These are phyloP conservation scores for Carduelis carduelis DNA, from an alignment of 2,797 vertebrate genomes.

Conservation along the genomic window DNA sequence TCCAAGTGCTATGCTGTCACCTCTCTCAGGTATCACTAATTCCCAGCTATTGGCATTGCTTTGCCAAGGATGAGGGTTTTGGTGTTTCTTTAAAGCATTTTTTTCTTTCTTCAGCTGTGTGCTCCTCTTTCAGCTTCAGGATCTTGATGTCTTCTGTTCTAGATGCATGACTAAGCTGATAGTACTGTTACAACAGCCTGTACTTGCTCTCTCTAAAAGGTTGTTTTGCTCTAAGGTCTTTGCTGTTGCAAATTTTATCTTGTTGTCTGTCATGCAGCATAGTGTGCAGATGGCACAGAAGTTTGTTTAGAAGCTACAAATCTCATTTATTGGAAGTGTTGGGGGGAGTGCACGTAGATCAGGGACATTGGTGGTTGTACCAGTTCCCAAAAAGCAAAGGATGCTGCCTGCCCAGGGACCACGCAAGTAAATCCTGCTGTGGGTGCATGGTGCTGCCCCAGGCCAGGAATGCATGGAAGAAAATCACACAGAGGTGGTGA, in stretches of 20 bases:
- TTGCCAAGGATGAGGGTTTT: background rate
- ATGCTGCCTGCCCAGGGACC: background rate
- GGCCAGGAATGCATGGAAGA: background rate
- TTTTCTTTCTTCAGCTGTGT: background rate
- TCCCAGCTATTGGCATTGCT: background rate
- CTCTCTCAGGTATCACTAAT: background rate
- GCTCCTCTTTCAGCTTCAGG: background rate
- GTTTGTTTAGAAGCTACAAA: background rate
- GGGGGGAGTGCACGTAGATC: background rate
- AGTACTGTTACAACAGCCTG: background rate
- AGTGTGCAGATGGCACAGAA: constrained; percentile 4
- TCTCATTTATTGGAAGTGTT: background rate
- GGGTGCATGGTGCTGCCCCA: background rate
- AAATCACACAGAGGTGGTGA: background rate
- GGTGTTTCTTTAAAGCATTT: background rate
- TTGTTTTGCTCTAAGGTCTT: constrained; percentile 19
- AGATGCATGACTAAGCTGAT: constrained; percentile 1
- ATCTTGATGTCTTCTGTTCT: background rate
- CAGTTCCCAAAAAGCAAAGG: background rate
- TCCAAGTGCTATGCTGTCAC: background rate
- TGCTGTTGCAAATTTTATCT: constrained; percentile 11
- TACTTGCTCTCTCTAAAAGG: background rate
- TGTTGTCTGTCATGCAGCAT: background rate
- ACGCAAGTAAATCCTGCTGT: background rate
- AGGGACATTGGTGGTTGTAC: background rate